Percentiles rank a stretch among this genome's conserved stretches.
Evolutionary conservation across 37 sponge, comb jelly and placozoan species (phyloP).

Genomic region (Chondrilla cf. caribensis): DNA sequence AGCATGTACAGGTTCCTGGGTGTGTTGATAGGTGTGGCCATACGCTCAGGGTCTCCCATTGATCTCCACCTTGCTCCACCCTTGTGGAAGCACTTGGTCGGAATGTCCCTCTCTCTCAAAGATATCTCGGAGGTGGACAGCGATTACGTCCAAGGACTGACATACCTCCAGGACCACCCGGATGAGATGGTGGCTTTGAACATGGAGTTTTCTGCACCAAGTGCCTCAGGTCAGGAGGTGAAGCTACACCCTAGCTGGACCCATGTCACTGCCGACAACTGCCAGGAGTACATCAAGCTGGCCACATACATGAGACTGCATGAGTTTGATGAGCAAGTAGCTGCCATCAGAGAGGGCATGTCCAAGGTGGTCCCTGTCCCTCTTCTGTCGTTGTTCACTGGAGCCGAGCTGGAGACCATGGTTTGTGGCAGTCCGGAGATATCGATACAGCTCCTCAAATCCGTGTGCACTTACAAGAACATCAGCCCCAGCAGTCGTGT

Average conservation of each 20-base stretch:
- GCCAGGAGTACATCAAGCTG: conserved; percentile 75
- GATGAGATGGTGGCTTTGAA: conserved; percentile 74
- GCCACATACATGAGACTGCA: conserved; percentile 84
- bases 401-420: conserved; percentile 85
- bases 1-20: conserved; percentile 94
- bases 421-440: conserved; percentile 92
- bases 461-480: conserved; percentile 91
- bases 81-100: conserved; percentile 91
- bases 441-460: conserved; percentile 79
- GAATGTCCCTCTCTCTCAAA: conserved; percentile 69
- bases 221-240: conserved; percentile 78
- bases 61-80: conserved; percentile 86
- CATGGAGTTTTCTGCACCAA: conserved; percentile 84
- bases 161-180: conserved; percentile 75
- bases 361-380: conserved; percentile 86
- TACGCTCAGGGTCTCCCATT: conserved; percentile 88
- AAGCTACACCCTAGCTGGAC: conserved; percentile 66
- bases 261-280: conserved; percentile 67
- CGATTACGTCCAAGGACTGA: conserved; percentile 80
- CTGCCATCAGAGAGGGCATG: conserved; percentile 80
- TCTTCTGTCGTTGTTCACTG: conserved; percentile 87
- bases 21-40: conserved; percentile 80
- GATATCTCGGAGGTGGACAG: conserved; percentile 88
- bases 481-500: conserved; percentile 45
- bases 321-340: conserved; percentile 85